Evolutionary conservation across 1,140 invertebrate genomes (phyloP), one percentile per base, ranked within the genome.

Genomic region (Proctacanthus coquilletti): DNA sequence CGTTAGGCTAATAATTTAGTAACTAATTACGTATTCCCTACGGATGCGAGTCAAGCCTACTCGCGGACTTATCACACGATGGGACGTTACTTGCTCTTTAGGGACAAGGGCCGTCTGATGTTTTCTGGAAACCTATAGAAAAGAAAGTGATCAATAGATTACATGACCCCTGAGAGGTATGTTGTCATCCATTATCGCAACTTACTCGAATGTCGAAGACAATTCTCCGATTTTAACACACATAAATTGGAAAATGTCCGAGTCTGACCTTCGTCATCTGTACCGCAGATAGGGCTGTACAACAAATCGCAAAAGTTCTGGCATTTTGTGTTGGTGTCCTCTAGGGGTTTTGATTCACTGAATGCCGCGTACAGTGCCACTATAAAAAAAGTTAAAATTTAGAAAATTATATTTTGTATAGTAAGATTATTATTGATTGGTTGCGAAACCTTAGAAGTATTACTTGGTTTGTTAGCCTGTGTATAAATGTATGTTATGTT

Each of bases 181-280:
- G 33, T 38, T 36, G 17, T 19, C 8, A 8, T 14, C 11, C 4
- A 15, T 13, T 41, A 5, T 36, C 4, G 23, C 4, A 11, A 56
- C 55, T 56, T 37, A 59, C 56, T 53, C 44, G 42, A 42, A 40
- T 49, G 48, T 37, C 53, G 51, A 10, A 59, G 45, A 35, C 56
- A 59, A 45, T 59, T 59, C 36, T 59, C 56, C 32, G 52, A 48
- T 41, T 59, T 59, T 44, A 59, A 44, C n/a, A 59, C 45, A 39
- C 56, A 59, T 21, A 52, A 21, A 47, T 56, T 59, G 18, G 48
- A 48, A 40, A 52, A 59, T 13, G 52, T 52, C 41, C 43, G 54
- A 21, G 53, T 53, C 36, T 50, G 44, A 5, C 56, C 56, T 25
- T 49, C 50, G 39, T 59, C 56, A 39, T 59, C 51, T 18, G 53